Evolutionary conservation across 2,888 invertebrate genomes (phyloP).

Genomic region (Polietes domitor): DNA sequence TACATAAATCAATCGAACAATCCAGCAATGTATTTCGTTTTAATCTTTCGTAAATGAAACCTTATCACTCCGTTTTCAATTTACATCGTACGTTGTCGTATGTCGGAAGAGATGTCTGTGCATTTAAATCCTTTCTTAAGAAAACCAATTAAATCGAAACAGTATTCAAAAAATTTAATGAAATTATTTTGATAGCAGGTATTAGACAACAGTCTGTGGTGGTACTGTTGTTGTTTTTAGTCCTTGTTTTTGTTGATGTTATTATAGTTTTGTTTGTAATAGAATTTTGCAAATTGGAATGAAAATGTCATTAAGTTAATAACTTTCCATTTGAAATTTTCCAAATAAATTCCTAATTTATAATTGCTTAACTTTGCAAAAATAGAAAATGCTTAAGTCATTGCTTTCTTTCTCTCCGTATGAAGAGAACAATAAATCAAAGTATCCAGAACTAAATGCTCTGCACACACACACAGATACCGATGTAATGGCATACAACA

Average conservation of each 20-base stretch:
- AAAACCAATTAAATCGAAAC: conserved; percentile 27
- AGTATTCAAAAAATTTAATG: conserved; percentile 12
- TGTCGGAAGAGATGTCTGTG: background rate
- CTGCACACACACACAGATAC: background rate
- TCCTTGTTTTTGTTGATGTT: background rate
- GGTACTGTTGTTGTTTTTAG: conserved; percentile 1
- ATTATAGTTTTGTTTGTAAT: conserved; percentile 18
- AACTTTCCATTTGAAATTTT: conserved; percentile 54
- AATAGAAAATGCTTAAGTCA: conserved; percentile 45
- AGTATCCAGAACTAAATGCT: conserved; percentile 32
- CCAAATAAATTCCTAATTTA: conserved; percentile 56
- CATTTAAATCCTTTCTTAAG: background rate
- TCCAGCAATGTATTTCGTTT: too few relatives aligned
- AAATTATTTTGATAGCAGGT: conserved; percentile 17
- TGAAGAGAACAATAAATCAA: conserved; percentile 58
- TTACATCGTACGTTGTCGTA: too few relatives aligned
- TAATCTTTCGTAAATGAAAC: too few relatives aligned
- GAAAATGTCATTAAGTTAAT: conserved; percentile 52
- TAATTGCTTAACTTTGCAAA: conserved; percentile 58
- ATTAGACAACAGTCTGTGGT: background rate
- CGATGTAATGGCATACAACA: too few relatives aligned
- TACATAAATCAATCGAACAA: too few relatives aligned
- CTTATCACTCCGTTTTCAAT: background rate
- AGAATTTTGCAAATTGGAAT: conserved; percentile 14
- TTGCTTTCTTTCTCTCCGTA: conserved; percentile 34